Conservation (phyloP, 2,113 vertebrate genomes). For the Centropus unirufus region DNA sequence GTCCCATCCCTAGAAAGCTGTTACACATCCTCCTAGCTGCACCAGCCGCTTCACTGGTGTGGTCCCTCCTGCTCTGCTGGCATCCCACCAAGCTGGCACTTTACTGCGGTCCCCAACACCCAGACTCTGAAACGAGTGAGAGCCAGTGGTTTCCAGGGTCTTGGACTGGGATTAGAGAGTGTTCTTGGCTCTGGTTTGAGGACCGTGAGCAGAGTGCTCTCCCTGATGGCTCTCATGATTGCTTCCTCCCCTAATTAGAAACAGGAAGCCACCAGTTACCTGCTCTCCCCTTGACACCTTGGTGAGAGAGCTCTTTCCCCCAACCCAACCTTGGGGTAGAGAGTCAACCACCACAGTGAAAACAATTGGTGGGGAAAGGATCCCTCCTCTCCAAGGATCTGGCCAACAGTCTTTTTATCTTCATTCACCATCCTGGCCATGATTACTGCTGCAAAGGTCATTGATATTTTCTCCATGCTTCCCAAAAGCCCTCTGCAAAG, state of each 20-base stretch:
- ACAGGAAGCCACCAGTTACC: not conserved
- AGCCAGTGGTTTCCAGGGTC: not conserved
- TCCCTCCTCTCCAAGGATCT: not conserved
- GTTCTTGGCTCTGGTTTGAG: fast-evolving
- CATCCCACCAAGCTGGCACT: not conserved
- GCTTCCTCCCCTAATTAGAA: not conserved
- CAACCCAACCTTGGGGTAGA: not conserved
- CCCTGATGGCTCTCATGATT: not conserved
- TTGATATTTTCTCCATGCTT: not conserved
- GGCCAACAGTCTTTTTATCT: not conserved
- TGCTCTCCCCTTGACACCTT: not conserved
- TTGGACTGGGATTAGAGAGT: fast-evolving
- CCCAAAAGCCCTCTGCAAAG: not conserved
- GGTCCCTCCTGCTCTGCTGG: not conserved
- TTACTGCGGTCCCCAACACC: not conserved
- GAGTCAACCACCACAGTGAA: not conserved
- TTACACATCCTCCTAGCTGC: fast-evolving
- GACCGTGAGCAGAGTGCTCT: not conserved
- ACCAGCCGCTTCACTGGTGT: not conserved
- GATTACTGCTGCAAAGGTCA: not conserved
- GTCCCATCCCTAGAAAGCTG: not conserved
- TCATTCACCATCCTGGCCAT: not conserved
- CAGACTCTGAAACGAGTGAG: fast-evolving
- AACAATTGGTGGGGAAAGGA: not conserved
- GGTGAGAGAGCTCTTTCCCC: not conserved